Base-by-base conservation (phyloP, 2,888 invertebrate species). In the Euplexia lucipara region DNA sequence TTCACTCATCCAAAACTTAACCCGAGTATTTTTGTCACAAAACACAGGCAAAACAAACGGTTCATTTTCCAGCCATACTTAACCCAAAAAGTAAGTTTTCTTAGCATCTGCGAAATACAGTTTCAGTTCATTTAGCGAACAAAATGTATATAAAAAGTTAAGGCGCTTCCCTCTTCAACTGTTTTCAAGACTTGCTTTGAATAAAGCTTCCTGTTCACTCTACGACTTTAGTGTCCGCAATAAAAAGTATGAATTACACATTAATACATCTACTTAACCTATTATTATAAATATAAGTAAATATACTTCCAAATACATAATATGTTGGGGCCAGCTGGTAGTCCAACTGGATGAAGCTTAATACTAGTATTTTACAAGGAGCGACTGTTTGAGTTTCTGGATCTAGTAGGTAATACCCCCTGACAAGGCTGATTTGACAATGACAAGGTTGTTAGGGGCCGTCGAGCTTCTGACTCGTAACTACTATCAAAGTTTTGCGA, bases 81-180 rank as follows among this genome's bases (percentile, higher is more conserved):
- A 74, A 73, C 79, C 72, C 70, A 66, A 69, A 74, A 83, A 80
- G 63, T 73, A 83, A 81, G 78, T 86, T 85, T 78, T 68, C 78
- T 79, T 71, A 89, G 88, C 92, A 92, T 92, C 92, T 91, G 92
- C 78, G 86, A 86, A 89, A 88, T 88, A 90, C 90, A 90, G 92
- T 91, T 92, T 92, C 93, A 92, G 88, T 92, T 95, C 94, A 94
- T 95, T 95, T 93, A 88, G 90, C 89, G 83, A 83, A 88, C 87
- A 90, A 91, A 94, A 93, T 93, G 92, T 93, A 90, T 91, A 93
- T 93, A 94, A 94, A 92, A 95, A 95, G 93, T 94, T 93, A 91
- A 91, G 88, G 86, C 85, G 84, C 87, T 86, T 87, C 90, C 91
- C 91, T 88, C 86, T 83, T 82, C 83, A 85, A 90, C 86, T 91